These are phyloP conservation scores for Oophaga pumilio DNA, from an alignment of 2,113 vertebrate genomes.

Conservation along the genomic window DNA sequence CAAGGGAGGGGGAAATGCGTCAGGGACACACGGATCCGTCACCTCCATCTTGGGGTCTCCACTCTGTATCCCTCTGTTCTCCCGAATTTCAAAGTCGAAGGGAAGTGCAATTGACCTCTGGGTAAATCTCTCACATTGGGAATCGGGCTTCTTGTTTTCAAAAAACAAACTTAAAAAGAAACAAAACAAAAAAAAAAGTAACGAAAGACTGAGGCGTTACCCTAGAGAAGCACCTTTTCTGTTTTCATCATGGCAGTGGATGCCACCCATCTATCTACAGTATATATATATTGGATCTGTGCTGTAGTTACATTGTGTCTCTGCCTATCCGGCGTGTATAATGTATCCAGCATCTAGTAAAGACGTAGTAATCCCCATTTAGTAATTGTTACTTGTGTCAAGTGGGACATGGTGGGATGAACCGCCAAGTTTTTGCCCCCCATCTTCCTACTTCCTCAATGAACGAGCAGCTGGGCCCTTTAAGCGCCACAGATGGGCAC, in stretches of 20 bases:
- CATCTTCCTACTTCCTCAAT: not conserved
- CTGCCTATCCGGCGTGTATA: not conserved
- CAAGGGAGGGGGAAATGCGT: not conserved
- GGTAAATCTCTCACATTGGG: constrained; percentile 51
- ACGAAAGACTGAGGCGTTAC: not conserved
- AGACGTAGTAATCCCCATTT: not conserved
- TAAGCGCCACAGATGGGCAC: not conserved
- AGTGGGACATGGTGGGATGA: not conserved
- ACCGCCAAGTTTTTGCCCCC: not conserved
- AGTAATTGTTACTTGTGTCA: not conserved
- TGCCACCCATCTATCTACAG: not conserved
- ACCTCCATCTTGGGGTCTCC: not conserved
- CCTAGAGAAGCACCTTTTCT: constrained; percentile 5
- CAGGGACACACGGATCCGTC: constrained; percentile 6
- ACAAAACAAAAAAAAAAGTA: not conserved
- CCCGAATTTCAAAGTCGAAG: constrained; percentile 16
- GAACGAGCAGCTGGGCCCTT: not conserved
- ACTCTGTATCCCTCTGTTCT: not conserved
- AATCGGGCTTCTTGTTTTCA: constrained; percentile 48
- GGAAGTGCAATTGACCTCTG: constrained; percentile 50
- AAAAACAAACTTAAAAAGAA: constrained; percentile 43
- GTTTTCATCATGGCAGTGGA: no score
- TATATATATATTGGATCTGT: not conserved
- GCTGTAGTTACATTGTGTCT: not conserved
- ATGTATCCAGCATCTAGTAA: not conserved